phyloP scores from a whole-genome alignment of 2,888 invertebrate genomes.

The Stenurella melanura region DNA sequence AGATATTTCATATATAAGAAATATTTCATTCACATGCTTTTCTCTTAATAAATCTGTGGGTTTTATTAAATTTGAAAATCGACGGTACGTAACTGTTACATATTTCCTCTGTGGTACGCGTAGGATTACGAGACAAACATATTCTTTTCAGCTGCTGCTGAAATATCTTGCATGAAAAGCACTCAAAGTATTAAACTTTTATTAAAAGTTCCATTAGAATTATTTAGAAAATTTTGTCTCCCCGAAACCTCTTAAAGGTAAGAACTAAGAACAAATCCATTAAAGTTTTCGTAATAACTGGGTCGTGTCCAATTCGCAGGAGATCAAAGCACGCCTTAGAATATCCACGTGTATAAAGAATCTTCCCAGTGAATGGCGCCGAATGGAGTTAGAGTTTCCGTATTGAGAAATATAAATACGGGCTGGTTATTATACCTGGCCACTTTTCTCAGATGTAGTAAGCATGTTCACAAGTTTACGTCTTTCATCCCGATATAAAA shows the following conservation, averaged over 20 bases:
- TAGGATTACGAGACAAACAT: not conserved
- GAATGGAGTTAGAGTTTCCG: constrained; percentile 37
- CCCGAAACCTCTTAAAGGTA: constrained; percentile 29
- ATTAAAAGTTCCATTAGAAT: constrained; percentile 37
- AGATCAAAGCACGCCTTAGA: constrained; percentile 37
- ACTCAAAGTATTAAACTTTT: constrained; percentile 40
- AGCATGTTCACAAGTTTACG: not conserved
- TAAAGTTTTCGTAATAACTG: constrained; percentile 37
- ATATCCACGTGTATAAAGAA: constrained; percentile 39
- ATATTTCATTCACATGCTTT: too few species aligned
- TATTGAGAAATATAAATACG: constrained; percentile 4
- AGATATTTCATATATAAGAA: too few species aligned
- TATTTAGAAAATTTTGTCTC: constrained; percentile 26
- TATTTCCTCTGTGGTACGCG: not conserved
- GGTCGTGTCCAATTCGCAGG: constrained; percentile 30
- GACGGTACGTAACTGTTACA: not conserved
- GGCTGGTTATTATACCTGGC: constrained; percentile 12
- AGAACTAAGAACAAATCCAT: constrained; percentile 36
- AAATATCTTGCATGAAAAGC: constrained; percentile 18
- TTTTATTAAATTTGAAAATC: too few species aligned
- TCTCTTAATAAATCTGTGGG: too few species aligned
- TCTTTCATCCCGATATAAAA: not conserved
- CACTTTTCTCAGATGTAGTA: not conserved
- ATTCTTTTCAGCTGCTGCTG: constrained; percentile 3
- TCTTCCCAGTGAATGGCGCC: constrained; percentile 30